Conservation (phyloP, 2,113 vertebrate species). For the Procavia capensis region DNA sequence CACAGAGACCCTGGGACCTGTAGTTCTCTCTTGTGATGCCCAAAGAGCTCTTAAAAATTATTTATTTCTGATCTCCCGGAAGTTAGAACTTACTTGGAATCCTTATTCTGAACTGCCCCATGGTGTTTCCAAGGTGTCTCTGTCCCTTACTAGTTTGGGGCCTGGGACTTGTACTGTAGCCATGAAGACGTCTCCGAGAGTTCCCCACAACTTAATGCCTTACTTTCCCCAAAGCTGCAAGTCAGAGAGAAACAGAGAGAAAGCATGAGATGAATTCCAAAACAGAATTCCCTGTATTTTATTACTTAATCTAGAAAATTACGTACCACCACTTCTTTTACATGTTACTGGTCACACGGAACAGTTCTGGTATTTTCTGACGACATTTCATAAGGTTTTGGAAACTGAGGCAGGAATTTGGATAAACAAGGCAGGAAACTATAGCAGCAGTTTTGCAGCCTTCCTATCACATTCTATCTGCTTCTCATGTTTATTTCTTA, state of each 20-base stretch:
- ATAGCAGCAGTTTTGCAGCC: not conserved
- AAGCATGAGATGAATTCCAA: not conserved
- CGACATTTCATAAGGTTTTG: not conserved
- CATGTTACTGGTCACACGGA: not conserved
- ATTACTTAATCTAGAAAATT: not conserved
- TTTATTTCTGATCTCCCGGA: slow-evolving; percentile 42
- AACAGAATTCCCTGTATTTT: not conserved
- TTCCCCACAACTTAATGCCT: not conserved
- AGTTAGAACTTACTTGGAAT: not conserved
- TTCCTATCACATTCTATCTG: not conserved
- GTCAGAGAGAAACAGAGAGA: fast-evolving
- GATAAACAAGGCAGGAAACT: not conserved
- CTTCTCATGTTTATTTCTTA: not conserved
- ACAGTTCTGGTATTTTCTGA: not conserved
- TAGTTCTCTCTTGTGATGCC: not conserved
- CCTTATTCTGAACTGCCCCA: not conserved
- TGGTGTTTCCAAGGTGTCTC: not conserved
- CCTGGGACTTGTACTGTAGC: not conserved
- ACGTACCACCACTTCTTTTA: not conserved
- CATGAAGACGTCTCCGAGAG: not conserved
- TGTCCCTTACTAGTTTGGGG: not conserved
- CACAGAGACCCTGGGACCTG: not conserved
- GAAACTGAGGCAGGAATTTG: too few species aligned
- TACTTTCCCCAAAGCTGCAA: not conserved
- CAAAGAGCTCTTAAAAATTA: slow-evolving; percentile 34